Evolutionary conservation across 2,797 vertebrate species (phyloP), one percentile per base, ranked within the genome.

Genomic region (Corythornis leucogaster): DNA sequence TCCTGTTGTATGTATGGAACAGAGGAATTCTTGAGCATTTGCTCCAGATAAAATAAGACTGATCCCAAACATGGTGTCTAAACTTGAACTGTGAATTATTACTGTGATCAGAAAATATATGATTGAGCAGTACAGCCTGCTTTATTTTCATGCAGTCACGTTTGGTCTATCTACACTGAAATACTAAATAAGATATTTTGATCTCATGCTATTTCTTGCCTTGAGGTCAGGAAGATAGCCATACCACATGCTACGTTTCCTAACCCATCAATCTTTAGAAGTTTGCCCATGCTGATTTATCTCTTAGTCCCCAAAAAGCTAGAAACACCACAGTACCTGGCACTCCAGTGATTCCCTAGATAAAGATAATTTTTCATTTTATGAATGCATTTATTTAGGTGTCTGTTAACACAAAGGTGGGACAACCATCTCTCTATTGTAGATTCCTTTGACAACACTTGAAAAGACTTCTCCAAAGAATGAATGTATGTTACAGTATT

Each of bases 181-280:
- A 91, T 86, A 79, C 35, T 67, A 74, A 57, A 50, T 31, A 69
- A 67, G 46, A 90, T 67, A 51, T 66, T 87, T 92, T 89, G 88
- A 95, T 94, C 69, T 66, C 55, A 28, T 66, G 81, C 80, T 87
- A 74, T 87, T 87, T 87, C 86, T 93, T 89, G 81, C 87, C 81
- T 85, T 25, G n/a, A 85, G 95, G 84, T 73, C 73, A 73, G 84
- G 66, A 63, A 94, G 88, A 94, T 64, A 93, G 67, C 59, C 69
- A 54, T 63, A 91, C 86, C 76, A 48, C 93, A 89, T 64, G 79
- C 95, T 93, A 92, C 62, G 68, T 92, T 89, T 92, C 93, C 86
- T 94, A 90, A 94, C 66, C 59, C 74, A 55, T 46, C 74, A 83
- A 11, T 62, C 86, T 90, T 94, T 94, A 95, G 90, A 96, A 90